Conservation (phyloP, 2,888 invertebrate species). For the Melanostoma mellinum region DNA sequence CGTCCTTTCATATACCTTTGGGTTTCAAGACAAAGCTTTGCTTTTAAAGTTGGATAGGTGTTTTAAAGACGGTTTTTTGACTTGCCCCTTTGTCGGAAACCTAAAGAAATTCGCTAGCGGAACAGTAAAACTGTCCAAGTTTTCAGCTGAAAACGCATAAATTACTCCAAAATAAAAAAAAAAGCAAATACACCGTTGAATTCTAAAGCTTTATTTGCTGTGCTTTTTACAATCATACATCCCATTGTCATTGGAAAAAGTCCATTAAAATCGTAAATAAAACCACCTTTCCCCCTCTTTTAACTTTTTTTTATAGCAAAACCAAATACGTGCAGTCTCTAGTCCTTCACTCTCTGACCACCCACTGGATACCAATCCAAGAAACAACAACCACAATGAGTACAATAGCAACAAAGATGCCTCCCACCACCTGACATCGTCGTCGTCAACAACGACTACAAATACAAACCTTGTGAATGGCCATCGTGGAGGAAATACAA, state of each 20-base stretch:
- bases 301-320: conserved; percentile 76
- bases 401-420: conserved; percentile 63
- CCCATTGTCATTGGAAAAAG: conserved; percentile 51
- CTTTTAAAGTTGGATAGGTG: too few relatives aligned
- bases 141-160: too few relatives aligned
- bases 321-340: conserved; percentile 81
- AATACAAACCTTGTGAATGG: conserved; percentile 53
- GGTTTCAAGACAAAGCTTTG: too few relatives aligned
- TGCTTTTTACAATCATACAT: conserved; percentile 9
- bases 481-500: conserved; percentile 36
- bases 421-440: conserved; percentile 46
- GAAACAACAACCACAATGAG: conserved; percentile 55
- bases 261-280: conserved; percentile 64
- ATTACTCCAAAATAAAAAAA: too few relatives aligned
- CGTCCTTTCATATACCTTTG: too few relatives aligned
- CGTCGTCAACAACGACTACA: conserved; percentile 49
- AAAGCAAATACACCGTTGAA: background rate
- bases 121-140: too few relatives aligned
- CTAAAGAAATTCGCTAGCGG: too few relatives aligned
- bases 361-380: conserved; percentile 68
- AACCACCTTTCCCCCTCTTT: conserved; percentile 31
- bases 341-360: conserved; percentile 80
- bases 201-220: conserved; percentile 25
- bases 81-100: too few relatives aligned
- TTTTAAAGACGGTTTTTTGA: too few relatives aligned